Evolutionary conservation across 1,140 invertebrate species (phyloP).

Genomic region (Berghia stephanieae): DNA sequence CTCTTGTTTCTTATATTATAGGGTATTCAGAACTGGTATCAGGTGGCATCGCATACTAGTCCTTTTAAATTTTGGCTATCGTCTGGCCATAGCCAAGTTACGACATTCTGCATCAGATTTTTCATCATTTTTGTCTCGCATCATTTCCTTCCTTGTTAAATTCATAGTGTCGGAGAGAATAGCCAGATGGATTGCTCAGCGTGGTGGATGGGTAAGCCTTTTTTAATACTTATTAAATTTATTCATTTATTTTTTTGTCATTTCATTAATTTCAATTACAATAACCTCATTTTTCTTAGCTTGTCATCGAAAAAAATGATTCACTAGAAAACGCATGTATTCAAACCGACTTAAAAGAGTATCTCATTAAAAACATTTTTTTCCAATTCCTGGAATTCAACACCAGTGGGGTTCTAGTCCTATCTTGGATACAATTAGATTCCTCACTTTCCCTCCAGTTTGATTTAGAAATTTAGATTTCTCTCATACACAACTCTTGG

Average conservation of each 20-base stretch:
- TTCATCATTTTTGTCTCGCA: constrained; percentile 49
- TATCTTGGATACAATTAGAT: no score
- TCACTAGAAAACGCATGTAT: neutral
- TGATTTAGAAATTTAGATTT: no score
- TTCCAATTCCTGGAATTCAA: no score
- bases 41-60: constrained; percentile 60
- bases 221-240: neutral
- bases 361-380: neutral
- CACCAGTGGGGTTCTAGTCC: no score
- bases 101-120: constrained; percentile 35
- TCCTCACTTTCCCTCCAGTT: no score
- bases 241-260: neutral
- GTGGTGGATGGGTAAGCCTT: constrained; percentile 60
- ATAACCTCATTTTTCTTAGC: neutral
- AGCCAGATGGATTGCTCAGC: constrained; percentile 56
- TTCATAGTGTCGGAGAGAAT: constrained; percentile 56
- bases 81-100: constrained; percentile 54
- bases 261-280: neutral
- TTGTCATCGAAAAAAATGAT: neutral
- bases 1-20: constrained; percentile 30
- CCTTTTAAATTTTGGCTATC: constrained; percentile 59
- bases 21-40: constrained; percentile 54
- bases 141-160: constrained; percentile 51
- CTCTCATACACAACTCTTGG: no score
- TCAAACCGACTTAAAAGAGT: neutral